phyloP scores from a whole-genome alignment of 2,797 vertebrate species.

The Lacerta viridis region DNA sequence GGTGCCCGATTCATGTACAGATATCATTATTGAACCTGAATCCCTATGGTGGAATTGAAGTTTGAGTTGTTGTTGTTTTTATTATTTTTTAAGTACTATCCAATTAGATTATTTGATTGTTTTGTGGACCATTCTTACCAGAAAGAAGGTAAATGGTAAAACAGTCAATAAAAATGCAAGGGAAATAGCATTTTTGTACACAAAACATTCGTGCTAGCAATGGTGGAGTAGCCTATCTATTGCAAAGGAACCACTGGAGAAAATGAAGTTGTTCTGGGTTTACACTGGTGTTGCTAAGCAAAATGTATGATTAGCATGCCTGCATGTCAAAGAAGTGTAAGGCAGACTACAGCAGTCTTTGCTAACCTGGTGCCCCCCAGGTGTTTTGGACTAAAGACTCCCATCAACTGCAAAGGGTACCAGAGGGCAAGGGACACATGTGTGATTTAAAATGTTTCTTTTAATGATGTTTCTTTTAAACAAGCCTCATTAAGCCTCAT shows the following conservation, averaged over 20 bases:
- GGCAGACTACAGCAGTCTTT: neutral
- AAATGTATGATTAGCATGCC: neutral
- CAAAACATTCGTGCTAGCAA: conserved; percentile 49
- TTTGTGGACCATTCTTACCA: conserved; percentile 53
- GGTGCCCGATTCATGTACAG: neutral
- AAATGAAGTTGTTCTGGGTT: conserved; percentile 49
- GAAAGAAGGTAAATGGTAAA: neutral
- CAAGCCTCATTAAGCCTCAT: neutral
- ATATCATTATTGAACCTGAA: neutral
- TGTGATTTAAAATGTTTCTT: neutral
- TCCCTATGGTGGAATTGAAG: conserved; percentile 27
- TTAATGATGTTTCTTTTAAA: neutral
- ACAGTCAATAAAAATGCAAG: neutral
- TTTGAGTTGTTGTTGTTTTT: conserved; percentile 50
- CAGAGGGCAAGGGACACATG: neutral
- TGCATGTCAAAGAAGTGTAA: neutral
- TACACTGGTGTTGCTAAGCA: neutral
- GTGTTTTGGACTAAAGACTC: too few relatives aligned
- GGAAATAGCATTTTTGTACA: conserved; percentile 46
- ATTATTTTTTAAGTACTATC: conserved; percentile 49
- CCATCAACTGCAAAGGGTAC: too few relatives aligned
- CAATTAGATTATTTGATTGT: conserved; percentile 79
- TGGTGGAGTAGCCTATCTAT: conserved; percentile 2
- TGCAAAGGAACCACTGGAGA: conserved; percentile 20
- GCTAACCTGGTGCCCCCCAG: too few relatives aligned